phyloP scores from a whole-genome alignment of 2,113 vertebrate species.

The Falco punctatus region DNA sequence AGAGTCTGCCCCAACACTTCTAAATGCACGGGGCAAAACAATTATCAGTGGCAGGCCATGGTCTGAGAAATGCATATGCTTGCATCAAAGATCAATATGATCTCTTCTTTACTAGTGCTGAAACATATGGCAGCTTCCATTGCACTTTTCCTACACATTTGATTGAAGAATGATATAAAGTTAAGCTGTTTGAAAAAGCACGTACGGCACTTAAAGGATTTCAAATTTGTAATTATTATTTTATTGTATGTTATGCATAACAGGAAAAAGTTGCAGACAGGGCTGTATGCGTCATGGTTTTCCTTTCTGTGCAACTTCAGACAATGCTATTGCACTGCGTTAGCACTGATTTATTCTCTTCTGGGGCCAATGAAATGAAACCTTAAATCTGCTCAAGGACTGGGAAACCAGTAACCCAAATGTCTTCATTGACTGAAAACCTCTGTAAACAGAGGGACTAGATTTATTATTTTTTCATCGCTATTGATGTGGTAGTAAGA shows the following conservation, averaged over 20 bases:
- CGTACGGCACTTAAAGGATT: neutral
- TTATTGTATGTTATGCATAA: neutral
- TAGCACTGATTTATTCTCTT: neutral
- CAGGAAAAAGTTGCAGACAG: neutral
- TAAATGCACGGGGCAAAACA: neutral
- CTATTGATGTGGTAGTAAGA: neutral
- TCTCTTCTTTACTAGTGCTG: neutral
- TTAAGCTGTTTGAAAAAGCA: neutral
- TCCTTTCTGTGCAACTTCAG: neutral
- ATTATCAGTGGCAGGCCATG: neutral
- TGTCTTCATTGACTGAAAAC: neutral
- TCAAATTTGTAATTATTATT: neutral
- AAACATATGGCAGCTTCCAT: neutral
- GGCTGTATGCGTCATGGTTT: neutral
- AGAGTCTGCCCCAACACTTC: neutral
- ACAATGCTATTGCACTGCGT: neutral
- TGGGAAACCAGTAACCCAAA: neutral
- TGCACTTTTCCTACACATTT: neutral
- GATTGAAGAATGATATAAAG: neutral
- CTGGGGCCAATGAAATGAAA: neutral
- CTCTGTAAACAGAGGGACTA: neutral
- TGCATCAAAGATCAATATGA: neutral
- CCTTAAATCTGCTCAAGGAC: neutral
- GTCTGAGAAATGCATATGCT: neutral
- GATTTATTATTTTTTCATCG: neutral